Conservation (phyloP, 1,140 invertebrate species). For the Ridgeia piscesae region DNA sequence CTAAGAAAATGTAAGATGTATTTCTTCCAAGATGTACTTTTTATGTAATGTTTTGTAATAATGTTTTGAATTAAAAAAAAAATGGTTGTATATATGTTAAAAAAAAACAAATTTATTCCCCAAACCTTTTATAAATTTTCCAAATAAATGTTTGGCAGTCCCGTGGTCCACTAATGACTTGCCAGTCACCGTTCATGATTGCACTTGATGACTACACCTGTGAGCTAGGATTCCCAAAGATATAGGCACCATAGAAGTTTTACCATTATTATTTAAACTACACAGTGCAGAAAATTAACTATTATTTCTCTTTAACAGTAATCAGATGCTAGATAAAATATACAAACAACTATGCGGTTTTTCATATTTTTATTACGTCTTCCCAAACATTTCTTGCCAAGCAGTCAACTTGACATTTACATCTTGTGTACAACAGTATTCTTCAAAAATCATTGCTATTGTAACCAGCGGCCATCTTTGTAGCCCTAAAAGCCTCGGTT, state of each 20-base stretch:
- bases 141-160: too few relatives aligned
- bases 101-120: too few relatives aligned
- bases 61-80: neutral
- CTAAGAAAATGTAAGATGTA: neutral
- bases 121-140: too few relatives aligned
- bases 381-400: neutral
- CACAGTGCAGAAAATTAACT: neutral
- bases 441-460: neutral
- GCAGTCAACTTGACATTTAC: neutral
- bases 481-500: too few relatives aligned
- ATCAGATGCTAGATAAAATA: neutral
- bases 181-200: too few relatives aligned
- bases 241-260: too few relatives aligned
- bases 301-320: neutral
- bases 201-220: too few relatives aligned
- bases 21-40: neutral
- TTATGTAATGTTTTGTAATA: neutral
- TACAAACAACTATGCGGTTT: too few relatives aligned
- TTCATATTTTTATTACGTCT: neutral
- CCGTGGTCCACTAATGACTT: too few relatives aligned
- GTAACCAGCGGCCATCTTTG: neutral
- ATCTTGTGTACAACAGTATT: neutral
- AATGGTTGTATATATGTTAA: neutral
- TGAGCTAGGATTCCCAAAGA: too few relatives aligned
- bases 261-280: neutral